Base-by-base conservation (phyloP, 2,797 vertebrate species). In the Bryconaethiops microstoma region DNA sequence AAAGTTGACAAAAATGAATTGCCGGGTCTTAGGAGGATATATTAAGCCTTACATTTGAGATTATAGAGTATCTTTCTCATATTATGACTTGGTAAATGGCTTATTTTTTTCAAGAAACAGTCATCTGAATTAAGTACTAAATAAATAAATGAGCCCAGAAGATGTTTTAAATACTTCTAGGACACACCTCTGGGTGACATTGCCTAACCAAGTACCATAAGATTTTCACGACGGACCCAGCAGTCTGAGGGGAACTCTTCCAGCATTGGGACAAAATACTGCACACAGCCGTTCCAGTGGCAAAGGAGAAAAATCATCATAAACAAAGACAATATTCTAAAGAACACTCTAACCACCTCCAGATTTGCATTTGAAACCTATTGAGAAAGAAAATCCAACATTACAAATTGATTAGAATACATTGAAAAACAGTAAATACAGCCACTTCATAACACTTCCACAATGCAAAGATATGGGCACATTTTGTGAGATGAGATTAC, bases 241-340 rank as follows among this genome's bases (percentile, higher is more conserved):
- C 94, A 95, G 86, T 95, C 92, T 0, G 88, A 76, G 9, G 94
- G 94, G 82, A 95, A 95, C 86, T 94, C 93, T 84, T 94, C 92
- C 85, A 95, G 87, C 92, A 94, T 94, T 3, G 94, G 94, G 39
- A 95, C 93, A 40, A 95, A 95, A 82, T 95, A 95, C 88, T 95
- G 94, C 87, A 95, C 94, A 88, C 94, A 95, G 64, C 94, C 93
- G n/a, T 95, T 95, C 94, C 94, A 95, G 86, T 95, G 94, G 78
- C 93, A 95, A 79, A 95, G 88, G 81, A 95, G 87, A 89, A 95
- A 94, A 59, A 95, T 94, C 92, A 94, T 95, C 91, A 93, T 94
- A 85, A 95, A 95, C 55, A 95, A 86, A 19, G 93, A 93, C 76
- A 94, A 50, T 80, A 94, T 84, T 79, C 93, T 91, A 83, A 94